Evolutionary conservation across 2,888 invertebrate genomes (phyloP).

Genomic region (Ditula angustiorana): DNA sequence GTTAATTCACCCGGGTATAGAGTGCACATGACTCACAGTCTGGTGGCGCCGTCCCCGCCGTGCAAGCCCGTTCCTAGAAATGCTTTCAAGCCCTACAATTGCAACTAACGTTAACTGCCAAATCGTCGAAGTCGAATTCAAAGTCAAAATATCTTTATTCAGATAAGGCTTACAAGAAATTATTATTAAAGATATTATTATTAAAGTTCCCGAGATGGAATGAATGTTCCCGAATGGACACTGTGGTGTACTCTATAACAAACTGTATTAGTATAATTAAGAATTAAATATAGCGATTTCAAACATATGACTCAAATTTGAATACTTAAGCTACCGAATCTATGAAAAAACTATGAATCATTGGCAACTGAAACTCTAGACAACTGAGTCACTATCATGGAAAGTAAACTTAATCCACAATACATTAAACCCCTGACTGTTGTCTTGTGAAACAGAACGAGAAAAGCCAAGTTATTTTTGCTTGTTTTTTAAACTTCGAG

Average conservation of each 20-base stretch:
- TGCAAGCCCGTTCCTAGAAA: constrained; percentile 73
- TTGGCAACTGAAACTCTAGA: not conserved
- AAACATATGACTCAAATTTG: not conserved
- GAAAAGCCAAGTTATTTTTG: not conserved
- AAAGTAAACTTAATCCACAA: too few relatives aligned
- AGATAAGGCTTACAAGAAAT: too few relatives aligned
- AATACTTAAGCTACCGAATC: too few relatives aligned
- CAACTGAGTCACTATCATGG: not conserved
- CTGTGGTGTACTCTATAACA: too few relatives aligned
- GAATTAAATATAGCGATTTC: not conserved
- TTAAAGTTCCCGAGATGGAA: too few relatives aligned
- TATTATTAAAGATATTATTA: too few relatives aligned
- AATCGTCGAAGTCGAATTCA: too few relatives aligned
- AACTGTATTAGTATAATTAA: too few relatives aligned
- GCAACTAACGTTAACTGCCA: constrained; percentile 62
- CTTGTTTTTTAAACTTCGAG: not conserved
- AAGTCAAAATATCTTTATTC: too few relatives aligned
- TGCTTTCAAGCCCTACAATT: constrained; percentile 55
- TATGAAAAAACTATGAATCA: not conserved
- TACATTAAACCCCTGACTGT: not conserved
- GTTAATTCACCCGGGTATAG: not conserved
- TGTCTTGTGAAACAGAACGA: not conserved
- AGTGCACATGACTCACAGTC: constrained; percentile 61
- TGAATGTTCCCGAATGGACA: too few relatives aligned
- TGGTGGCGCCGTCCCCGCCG: constrained; percentile 64